Base-by-base conservation (phyloP, 1,140 invertebrate genomes). In the Xylocopa sonorina region DNA sequence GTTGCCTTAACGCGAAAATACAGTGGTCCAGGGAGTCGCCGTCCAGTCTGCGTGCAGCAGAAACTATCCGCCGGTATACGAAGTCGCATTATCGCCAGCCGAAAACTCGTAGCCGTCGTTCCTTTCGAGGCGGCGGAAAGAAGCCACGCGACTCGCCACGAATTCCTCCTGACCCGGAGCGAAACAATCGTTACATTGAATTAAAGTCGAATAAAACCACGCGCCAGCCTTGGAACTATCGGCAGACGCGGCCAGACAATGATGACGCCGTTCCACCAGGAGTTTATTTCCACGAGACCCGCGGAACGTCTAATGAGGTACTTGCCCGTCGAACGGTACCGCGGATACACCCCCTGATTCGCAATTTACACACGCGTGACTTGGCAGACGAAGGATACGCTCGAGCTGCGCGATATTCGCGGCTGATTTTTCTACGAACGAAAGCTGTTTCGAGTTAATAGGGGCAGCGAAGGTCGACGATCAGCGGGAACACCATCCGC, bases 131-230 rank as follows among this genome's bases (percentile, higher is more conserved):
- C n/a, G 34, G 46, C 62, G 16, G 29, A 9, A 77, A 55, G 62
- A 67, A 68, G 53, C 53, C 58, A 57, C 46, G 53, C 60, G 67
- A 85, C 53, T 84, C 69, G n/a, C 62, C 69, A 24, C 48, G 50
- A 81, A 64, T 53, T 78, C 34, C 51, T 60, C 32, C 69, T 43
- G 51, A 43, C 60, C 58, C 48, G 53, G n/a, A n/a, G n/a, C 32
- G 64, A 67, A 60, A 81, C 63, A 72, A 85, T 82, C 84, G 53
- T 78, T 83, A 85, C 75, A 73, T 82, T 82, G 84, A 85, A 85
- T 85, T 85, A 85, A 85, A 82, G 50, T 82, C 74, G 38, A 84
- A 81, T 84, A 80, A 76, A 60, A 67, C 46, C 29, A 18, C n/a
- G 50, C 21, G 50, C 16, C 27, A 48, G 18, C 32, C 18, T n/a